Base-by-base conservation (phyloP, 2,113 vertebrate genomes). In the Daubentonia madagascariensis region DNA sequence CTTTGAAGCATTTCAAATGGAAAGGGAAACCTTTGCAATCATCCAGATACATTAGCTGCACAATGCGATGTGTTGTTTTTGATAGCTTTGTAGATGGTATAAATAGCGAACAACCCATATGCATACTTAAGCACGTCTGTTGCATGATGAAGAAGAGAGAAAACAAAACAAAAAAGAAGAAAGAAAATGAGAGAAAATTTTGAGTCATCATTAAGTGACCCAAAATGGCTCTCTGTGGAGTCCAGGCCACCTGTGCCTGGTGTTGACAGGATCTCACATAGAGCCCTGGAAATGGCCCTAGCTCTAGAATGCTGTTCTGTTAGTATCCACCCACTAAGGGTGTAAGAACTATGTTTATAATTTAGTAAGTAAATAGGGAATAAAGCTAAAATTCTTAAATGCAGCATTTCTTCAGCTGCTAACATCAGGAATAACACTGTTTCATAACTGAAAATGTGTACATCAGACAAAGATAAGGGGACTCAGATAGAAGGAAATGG, bases 391-490 rank as follows among this genome's bases (percentile, higher is more conserved):
- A 40, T 8, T 96, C 12, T 28, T 79, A 96, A 89, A 86, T n/a
- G 11, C 22, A 96, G 2, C 22, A 91, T 84, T 97, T 80, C 32
- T 83, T 96, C 45, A 96, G 75, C 16, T 91, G 28, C 65, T 92
- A 97, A 91, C 68, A 30, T 48, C n/a, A 95, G 72, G 35, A 78
- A 68, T 88, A 92, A 84, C 25, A 89, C 50, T 67, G 75, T 85
- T 94, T 97, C n/a, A 70, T 75, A 97, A 91, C 14, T 97, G 83
- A 94, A 96, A 84, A 57, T 83, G 70, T 67, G 13, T 67, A 59
- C 28, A 28, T 96, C 79, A 68, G 92, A 83, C 90, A 75, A 97
- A 61, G 97, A 78, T 50, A 30, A 92, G 28, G 6, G 45, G 54
- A 92, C 93, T 73, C 84, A 91, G 95, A 83, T 10, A 80, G 30